Percentiles rank a stretch among this genome's conserved stretches.
These are phyloP conservation scores for Sebastes fasciatus DNA, from an alignment of 2,113 vertebrate genomes.

Conservation along the genomic window DNA sequence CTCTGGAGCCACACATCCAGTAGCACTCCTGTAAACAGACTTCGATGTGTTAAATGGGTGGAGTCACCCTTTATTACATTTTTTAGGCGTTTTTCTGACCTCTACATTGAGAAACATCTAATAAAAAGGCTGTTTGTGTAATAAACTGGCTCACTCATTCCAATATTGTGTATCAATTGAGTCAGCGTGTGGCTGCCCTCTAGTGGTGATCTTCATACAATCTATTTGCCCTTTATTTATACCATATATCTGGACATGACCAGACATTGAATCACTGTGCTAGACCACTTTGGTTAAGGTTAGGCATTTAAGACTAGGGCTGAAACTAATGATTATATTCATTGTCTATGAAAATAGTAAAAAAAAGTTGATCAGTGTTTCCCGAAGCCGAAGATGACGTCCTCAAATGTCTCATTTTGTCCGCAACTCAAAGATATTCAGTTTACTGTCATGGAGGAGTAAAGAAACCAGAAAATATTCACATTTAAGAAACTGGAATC, in stretches of 20 bases:
- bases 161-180: background rate
- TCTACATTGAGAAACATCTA: background rate
- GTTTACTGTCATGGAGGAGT: too few relatives aligned
- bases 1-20: background rate
- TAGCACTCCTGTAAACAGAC: background rate
- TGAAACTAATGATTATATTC: too few relatives aligned
- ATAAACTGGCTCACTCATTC: background rate
- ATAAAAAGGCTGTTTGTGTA: background rate
- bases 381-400: too few relatives aligned
- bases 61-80: background rate
- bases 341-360: too few relatives aligned
- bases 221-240: background rate
- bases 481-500: too few relatives aligned
- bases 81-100: background rate
- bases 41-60: background rate
- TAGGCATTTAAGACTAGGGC: background rate
- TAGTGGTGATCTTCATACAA: constrained; percentile 7
- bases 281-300: background rate
- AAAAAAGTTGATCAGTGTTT: too few relatives aligned
- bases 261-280: background rate
- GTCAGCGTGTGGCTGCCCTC: constrained; percentile 2
- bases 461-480: too few relatives aligned
- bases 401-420: too few relatives aligned
- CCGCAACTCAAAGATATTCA: too few relatives aligned
- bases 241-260: background rate